Evolutionary conservation across 2,888 invertebrate genomes (phyloP).

Genomic region (Protonemura montana): DNA sequence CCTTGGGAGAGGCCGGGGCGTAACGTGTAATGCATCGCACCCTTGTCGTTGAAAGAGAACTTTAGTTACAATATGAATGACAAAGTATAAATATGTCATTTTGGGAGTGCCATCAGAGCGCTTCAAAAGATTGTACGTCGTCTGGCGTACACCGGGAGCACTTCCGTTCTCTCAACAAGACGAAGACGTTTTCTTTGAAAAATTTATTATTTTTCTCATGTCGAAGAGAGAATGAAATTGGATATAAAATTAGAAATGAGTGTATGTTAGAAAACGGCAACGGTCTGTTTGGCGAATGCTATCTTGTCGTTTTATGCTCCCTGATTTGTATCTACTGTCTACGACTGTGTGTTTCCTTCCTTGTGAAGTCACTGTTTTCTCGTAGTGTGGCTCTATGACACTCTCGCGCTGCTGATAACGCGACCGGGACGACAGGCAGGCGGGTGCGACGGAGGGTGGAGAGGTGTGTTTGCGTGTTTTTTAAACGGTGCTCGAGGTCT

Average conservation of each 20-base stretch:
- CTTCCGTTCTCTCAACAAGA: neutral
- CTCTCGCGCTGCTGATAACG: neutral
- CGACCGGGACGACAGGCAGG: neutral
- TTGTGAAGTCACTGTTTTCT: neutral
- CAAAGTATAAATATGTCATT: conserved; percentile 7
- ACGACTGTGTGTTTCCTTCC: neutral
- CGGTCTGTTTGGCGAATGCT: neutral
- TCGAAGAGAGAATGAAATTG: neutral
- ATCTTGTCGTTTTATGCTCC: neutral
- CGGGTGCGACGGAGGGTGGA: neutral
- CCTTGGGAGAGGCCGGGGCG: neutral
- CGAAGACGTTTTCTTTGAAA: neutral
- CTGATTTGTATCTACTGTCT: neutral
- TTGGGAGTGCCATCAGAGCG: neutral
- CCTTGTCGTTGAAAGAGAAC: neutral
- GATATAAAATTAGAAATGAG: neutral
- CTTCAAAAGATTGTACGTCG: neutral
- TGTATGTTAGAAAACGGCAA: no score
- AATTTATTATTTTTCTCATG: neutral
- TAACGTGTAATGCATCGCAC: neutral
- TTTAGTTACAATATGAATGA: neutral
- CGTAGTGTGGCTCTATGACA: neutral
- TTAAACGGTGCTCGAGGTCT: conserved; percentile 13
- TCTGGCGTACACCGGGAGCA: neutral
- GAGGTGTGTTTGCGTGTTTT: conserved; percentile 16